Conservation (phyloP, 2,888 invertebrate species). For the Drosophila recens region DNA sequence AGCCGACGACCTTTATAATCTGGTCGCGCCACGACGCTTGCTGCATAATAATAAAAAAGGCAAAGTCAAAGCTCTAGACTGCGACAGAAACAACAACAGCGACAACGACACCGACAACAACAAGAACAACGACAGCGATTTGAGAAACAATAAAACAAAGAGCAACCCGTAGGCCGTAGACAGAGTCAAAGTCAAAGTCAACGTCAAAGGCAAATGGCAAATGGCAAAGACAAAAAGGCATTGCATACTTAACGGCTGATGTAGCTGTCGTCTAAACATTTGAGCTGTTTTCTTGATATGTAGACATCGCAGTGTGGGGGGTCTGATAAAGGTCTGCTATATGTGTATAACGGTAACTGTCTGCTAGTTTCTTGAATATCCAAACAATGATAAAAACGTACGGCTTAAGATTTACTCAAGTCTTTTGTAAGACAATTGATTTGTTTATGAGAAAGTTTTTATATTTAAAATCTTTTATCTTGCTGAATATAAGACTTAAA, state of each 20-base stretch:
- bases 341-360: conserved; percentile 8
- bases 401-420: conserved; percentile 5
- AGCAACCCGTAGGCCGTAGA: conserved; percentile 32
- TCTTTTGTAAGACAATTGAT: conserved; percentile 2
- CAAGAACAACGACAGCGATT: conserved; percentile 51
- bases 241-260: conserved; percentile 61
- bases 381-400: background rate
- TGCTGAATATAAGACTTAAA: background rate
- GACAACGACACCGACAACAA: background rate
- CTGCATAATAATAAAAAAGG: conserved; percentile 65
- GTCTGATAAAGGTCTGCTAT: background rate
- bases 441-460: background rate
- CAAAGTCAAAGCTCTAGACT: conserved; percentile 56
- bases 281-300: conserved; percentile 36
- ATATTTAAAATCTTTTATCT: background rate
- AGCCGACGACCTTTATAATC: conserved; percentile 61
- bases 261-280: conserved; percentile 50
- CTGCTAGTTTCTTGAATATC: conserved; percentile 25
- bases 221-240: conserved; percentile 27
- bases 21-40: conserved; percentile 59
- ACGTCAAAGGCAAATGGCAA: conserved; percentile 17
- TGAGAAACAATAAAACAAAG: conserved; percentile 68
- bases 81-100: conserved; percentile 25
- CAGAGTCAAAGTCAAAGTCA: conserved; percentile 33
- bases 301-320: conserved; percentile 9